Conservation (phyloP, 2,888 invertebrate species). For the Agrochola macilenta region DNA sequence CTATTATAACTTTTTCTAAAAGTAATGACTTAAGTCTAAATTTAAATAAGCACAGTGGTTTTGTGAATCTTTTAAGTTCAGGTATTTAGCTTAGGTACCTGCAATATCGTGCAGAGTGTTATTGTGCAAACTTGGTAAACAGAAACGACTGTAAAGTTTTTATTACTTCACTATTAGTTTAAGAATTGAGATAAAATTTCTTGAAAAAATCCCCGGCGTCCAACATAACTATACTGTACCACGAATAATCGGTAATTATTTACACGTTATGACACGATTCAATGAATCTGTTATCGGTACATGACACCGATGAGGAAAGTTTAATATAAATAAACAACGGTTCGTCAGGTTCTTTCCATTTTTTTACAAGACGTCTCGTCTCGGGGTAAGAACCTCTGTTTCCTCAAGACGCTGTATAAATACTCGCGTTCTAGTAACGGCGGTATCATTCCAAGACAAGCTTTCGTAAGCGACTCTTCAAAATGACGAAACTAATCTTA, state of each 20-base stretch:
- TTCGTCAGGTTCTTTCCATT: conserved; percentile 49
- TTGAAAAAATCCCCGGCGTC: conserved; percentile 22
- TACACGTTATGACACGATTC: not conserved
- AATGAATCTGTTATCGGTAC: conserved; percentile 24
- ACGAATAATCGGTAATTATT: not conserved
- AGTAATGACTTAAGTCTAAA: no score
- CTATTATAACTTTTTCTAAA: no score
- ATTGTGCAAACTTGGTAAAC: not conserved
- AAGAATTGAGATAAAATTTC: not conserved
- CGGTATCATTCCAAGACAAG: conserved; percentile 35
- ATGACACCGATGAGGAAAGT: conserved; percentile 25
- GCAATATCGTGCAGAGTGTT: not conserved
- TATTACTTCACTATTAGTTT: conserved; percentile 7
- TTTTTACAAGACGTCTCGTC: conserved; percentile 7
- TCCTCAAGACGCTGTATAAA: conserved; percentile 50
- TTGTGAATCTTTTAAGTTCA: no score
- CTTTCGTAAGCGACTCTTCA: conserved; percentile 6
- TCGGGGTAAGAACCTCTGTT: conserved; percentile 48
- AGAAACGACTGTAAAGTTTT: not conserved
- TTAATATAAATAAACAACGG: conserved; percentile 31
- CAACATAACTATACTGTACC: not conserved
- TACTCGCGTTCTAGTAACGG: conserved; percentile 16
- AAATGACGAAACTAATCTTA: conserved; percentile 50
- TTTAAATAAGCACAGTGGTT: no score
- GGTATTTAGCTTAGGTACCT: not conserved